These are phyloP conservation scores for Hemicentrotus pulcherrimus DNA, from an alignment of 35 echinoderm and acorn worm genomes.

Conservation along the genomic window DNA sequence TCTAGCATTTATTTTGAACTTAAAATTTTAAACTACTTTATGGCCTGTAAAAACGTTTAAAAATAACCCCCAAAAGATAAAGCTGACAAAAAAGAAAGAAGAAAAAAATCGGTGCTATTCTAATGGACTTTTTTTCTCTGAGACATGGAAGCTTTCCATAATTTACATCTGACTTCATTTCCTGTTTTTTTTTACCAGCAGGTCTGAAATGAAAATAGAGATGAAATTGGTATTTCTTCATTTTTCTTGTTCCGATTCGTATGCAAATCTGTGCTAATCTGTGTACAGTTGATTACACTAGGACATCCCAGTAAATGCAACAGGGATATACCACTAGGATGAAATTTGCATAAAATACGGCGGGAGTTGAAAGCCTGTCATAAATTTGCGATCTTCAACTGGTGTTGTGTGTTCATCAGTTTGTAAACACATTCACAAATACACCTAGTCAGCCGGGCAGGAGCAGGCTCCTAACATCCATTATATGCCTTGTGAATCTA, in stretches of 20 bases:
- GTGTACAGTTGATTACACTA: neutral
- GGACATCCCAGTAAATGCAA: neutral
- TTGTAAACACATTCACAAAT: neutral
- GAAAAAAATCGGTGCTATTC: no score
- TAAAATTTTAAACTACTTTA: no score
- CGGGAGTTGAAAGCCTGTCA: slow-evolving; percentile 15
- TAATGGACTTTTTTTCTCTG: no score
- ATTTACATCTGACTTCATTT: no score
- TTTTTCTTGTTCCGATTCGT: neutral
- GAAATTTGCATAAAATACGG: slow-evolving; percentile 21
- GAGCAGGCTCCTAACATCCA: slow-evolving; percentile 22
- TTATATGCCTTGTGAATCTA: slow-evolving; percentile 13
- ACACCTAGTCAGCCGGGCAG: neutral
- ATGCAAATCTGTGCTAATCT: neutral
- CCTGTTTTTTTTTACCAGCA: neutral
- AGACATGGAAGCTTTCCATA: no score
- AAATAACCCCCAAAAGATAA: no score
- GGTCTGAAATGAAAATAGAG: neutral
- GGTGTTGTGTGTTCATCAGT: slow-evolving; percentile 29
- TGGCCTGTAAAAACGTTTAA: no score
- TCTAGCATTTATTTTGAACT: no score
- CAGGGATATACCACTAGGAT: neutral
- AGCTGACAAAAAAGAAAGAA: no score
- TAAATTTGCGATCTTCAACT: slow-evolving; percentile 6
- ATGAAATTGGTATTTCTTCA: neutral